phyloP scores from a whole-genome alignment of 2,797 vertebrate species.

The Vultur gryphus region DNA sequence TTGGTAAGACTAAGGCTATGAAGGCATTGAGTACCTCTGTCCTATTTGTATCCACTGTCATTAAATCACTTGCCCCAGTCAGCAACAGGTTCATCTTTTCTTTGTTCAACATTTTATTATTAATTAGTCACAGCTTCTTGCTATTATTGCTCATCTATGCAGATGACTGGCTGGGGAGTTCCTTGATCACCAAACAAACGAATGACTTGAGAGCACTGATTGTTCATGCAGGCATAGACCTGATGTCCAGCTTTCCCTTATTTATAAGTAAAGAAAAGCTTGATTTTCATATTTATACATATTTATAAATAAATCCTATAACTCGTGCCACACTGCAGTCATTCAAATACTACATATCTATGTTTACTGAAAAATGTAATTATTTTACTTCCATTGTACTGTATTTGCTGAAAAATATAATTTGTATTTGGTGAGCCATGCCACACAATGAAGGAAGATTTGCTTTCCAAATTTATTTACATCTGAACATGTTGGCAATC shows the following conservation, averaged over 20 bases:
- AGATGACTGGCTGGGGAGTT: not conserved
- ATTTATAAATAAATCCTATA: not conserved
- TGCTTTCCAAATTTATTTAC: not conserved
- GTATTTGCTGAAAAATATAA: not conserved
- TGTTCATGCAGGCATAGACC: not conserved
- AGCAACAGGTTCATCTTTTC: not conserved
- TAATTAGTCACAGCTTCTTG: not conserved
- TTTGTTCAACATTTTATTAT: not conserved
- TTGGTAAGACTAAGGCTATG: not conserved
- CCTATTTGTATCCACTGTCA: not conserved
- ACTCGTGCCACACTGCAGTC: not conserved
- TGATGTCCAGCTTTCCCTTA: not conserved
- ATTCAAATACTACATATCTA: not conserved
- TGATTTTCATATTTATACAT: not conserved
- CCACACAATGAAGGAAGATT: not conserved
- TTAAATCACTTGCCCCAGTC: not conserved
- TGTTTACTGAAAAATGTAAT: not conserved
- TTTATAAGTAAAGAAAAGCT: not conserved
- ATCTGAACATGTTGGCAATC: not conserved
- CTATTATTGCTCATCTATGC: not conserved
- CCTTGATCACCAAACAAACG: not conserved
- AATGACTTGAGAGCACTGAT: not conserved
- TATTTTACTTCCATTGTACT: not conserved
- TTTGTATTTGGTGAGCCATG: not conserved
- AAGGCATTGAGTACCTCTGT: not conserved